These are phyloP conservation scores for Onychorhynchus coronatus DNA, from an alignment of 2,113 vertebrate genomes.

Conservation along the genomic window DNA sequence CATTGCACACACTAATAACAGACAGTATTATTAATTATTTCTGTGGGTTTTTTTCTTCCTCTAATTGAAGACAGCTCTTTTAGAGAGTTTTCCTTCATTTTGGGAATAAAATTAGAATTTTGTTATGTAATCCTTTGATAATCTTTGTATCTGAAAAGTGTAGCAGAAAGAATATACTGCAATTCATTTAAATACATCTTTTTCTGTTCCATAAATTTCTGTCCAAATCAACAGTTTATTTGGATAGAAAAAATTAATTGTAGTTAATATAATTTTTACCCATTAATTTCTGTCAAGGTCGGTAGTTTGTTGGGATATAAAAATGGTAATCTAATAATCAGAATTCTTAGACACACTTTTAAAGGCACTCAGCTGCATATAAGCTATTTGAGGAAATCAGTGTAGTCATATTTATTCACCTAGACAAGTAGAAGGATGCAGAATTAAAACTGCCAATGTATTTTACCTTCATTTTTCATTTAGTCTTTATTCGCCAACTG, in stretches of 20 bases:
- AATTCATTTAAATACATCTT: background rate
- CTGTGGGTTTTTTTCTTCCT: background rate
- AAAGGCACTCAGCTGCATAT: background rate
- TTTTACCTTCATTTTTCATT: background rate
- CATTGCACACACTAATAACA: background rate
- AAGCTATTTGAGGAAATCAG: background rate
- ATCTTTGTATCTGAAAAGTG: background rate
- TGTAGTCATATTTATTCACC: background rate
- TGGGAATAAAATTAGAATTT: background rate
- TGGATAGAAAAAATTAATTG: background rate
- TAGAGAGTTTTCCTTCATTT: background rate
- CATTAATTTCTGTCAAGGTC: background rate
- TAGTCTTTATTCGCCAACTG: background rate
- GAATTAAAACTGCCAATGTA: background rate
- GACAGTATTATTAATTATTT: background rate
- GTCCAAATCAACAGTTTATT: background rate
- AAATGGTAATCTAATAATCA: background rate
- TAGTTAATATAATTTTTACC: background rate
- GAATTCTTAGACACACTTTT: background rate
- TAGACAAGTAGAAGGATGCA: background rate
- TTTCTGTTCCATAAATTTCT: background rate
- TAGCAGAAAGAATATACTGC: background rate
- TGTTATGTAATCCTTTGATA: background rate
- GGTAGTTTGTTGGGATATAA: background rate
- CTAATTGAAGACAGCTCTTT: background rate